These are phyloP conservation scores for Euleptes europaea DNA, from an alignment of 2,113 vertebrate genomes.

Conservation along the genomic window DNA sequence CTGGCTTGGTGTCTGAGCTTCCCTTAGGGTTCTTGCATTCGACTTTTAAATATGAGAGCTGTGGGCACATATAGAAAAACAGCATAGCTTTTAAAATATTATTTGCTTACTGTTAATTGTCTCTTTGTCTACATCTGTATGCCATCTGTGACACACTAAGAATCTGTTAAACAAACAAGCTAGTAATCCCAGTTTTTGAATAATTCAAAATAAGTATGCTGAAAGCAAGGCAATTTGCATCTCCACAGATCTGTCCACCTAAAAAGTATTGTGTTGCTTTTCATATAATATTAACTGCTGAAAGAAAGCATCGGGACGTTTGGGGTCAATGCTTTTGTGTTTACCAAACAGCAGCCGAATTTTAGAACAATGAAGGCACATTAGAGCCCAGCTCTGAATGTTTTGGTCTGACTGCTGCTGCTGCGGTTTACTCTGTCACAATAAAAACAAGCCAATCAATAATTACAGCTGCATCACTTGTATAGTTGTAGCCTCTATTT, in stretches of 20 bases:
- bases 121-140: neutral
- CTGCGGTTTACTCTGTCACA: neutral
- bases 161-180: conserved; percentile 18
- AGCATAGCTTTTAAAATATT: neutral
- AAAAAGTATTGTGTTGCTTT: conserved; percentile 34
- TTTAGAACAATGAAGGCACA: too few species aligned
- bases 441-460: neutral
- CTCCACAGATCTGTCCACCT: conserved; percentile 37
- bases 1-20: neutral
- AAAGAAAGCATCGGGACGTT: neutral
- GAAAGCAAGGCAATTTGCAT: conserved; percentile 36
- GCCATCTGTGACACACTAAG: neutral
- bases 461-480: too few species aligned
- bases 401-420: neutral
- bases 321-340: neutral
- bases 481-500: too few species aligned
- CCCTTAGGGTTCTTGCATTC: neutral
- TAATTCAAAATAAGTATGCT: conserved; percentile 33
- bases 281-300: neutral
- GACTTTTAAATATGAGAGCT: neutral
- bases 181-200: conserved; percentile 43
- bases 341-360: too few species aligned
- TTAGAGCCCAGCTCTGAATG: too few species aligned
- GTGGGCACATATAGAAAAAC: neutral
- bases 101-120: neutral